A percentile compares a stretch with the other conserved stretches of the same genome.
Conservation (phyloP, 2,113 vertebrate genomes). For the Silurus asotus region DNA sequence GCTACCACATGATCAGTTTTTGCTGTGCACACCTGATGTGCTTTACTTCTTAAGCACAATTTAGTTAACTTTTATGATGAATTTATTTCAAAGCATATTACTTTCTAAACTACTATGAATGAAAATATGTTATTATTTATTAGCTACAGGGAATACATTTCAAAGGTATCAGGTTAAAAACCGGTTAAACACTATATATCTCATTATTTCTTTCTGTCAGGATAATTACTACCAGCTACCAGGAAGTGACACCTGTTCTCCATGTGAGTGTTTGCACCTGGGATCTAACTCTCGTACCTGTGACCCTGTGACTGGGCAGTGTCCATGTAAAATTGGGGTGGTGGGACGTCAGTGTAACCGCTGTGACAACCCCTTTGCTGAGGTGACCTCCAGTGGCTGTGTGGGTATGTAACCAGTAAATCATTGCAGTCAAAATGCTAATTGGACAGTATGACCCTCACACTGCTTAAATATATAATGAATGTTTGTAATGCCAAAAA, state of each 20-base stretch:
- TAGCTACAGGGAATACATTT: neutral
- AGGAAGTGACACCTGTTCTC: conserved; percentile 76
- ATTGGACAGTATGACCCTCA: neutral
- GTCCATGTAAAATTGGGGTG: conserved; percentile 80
- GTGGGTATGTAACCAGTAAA: conserved; percentile 72
- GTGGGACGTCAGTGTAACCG: conserved; percentile 86
- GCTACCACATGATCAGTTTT: neutral
- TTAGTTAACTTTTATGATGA: neutral
- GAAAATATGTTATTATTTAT: neutral
- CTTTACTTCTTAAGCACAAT: neutral
- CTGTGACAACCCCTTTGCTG: conserved; percentile 86
- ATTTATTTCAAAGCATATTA: neutral
- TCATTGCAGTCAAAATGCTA: neutral
- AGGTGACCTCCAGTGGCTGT: conserved; percentile 80
- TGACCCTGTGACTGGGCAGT: conserved; percentile 77
- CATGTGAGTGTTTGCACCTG: conserved; percentile 81
- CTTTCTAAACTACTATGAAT: neutral
- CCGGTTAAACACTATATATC: neutral
- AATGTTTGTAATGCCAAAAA: neutral
- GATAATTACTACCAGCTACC: conserved; percentile 81
- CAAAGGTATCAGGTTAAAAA: neutral
- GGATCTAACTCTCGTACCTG: conserved; percentile 80
- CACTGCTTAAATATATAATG: neutral
- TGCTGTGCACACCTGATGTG: neutral
- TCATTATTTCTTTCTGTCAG: conserved; percentile 60